Evolutionary conservation across 92 coral and sea anemone species (phyloP), one percentile per base, ranked within the genome.

Genomic region (Anthopleura xanthogrammica): DNA sequence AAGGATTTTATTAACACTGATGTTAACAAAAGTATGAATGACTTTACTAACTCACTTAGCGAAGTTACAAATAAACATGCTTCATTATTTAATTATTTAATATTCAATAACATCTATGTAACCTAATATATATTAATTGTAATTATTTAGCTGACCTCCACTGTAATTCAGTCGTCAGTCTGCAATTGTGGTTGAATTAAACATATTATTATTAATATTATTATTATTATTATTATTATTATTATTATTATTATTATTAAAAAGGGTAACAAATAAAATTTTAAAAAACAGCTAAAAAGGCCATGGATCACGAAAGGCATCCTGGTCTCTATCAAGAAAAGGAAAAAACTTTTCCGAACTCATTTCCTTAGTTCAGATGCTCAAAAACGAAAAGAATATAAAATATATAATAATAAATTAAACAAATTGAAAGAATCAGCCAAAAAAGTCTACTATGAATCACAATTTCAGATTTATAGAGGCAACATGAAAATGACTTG

Each of bases 401-500:
- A 83, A 82, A 83, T 42, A 79, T 88, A 83, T 75, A 83, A 83
- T 76, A 83, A 77, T 74, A 88, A 88, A 19, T 55, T 88, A 70
- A 88, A 88, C 57, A 52, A 73, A 72, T 16, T 79, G 16, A 84
- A 88, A 79, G 85, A 54, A 52, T 78, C 88, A 41, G 29, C 77
- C 72, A 85, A 85, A 58, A 85, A 79, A 66, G 54, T 58, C 46
- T 86, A 48, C 78, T 80, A 70, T 72, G 65, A 60, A 60, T 60
- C 77, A 29, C 77, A 72, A 72, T 72, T 72, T 72, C 20, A 22
- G 9, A 52, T 85, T 42, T 54, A 85, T 50, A 88, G 78, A 39
- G 79, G 77, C 41, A 85, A 89, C 80, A 60, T 89, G 17, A 86
- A 89, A 78, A 79, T 77, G 83, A 86, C 85, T 48, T 86, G 90